Conservation (phyloP, 2,888 invertebrate species). For the Xestia xanthographa region DNA sequence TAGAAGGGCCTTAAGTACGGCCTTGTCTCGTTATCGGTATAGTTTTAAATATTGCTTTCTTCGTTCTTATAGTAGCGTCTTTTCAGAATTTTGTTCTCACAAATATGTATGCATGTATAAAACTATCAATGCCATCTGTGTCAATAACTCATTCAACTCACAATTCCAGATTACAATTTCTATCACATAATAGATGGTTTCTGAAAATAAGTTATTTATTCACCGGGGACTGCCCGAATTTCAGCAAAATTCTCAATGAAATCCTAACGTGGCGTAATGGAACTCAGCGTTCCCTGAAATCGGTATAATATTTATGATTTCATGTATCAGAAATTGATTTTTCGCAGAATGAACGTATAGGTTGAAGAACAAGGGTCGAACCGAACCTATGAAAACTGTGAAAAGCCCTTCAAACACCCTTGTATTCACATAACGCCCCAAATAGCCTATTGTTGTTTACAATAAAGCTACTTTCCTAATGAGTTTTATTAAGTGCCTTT, state of each 20-base stretch:
- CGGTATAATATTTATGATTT: slow-evolving; percentile 20
- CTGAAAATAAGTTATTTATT: slow-evolving; percentile 2
- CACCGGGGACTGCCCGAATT: neutral
- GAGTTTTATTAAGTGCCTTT: slow-evolving; percentile 43
- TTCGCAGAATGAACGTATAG: slow-evolving; percentile 21
- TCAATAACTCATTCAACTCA: neutral
- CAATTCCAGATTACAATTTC: neutral
- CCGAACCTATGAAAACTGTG: slow-evolving; percentile 24
- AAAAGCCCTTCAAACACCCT: slow-evolving; percentile 49
- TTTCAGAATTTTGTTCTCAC: neutral
- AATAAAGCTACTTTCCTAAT: slow-evolving; percentile 56
- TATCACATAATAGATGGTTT: neutral
- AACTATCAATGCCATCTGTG: neutral
- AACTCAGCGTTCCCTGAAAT: slow-evolving; percentile 10
- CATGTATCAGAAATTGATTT: slow-evolving; percentile 26
- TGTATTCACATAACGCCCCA: slow-evolving; percentile 43
- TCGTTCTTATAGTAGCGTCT: neutral
- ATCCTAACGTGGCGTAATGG: neutral
- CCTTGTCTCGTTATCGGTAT: neutral
- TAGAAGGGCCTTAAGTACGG: too few relatives aligned
- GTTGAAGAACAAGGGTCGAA: slow-evolving; percentile 40
- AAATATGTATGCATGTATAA: too few relatives aligned
- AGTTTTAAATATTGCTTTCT: neutral
- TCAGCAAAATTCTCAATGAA: neutral
- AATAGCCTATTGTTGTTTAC: slow-evolving; percentile 58